Evolutionary conservation across 2,797 vertebrate genomes (phyloP), one percentile per base, ranked within the genome.

Genomic region (Salarias fasciatus): DNA sequence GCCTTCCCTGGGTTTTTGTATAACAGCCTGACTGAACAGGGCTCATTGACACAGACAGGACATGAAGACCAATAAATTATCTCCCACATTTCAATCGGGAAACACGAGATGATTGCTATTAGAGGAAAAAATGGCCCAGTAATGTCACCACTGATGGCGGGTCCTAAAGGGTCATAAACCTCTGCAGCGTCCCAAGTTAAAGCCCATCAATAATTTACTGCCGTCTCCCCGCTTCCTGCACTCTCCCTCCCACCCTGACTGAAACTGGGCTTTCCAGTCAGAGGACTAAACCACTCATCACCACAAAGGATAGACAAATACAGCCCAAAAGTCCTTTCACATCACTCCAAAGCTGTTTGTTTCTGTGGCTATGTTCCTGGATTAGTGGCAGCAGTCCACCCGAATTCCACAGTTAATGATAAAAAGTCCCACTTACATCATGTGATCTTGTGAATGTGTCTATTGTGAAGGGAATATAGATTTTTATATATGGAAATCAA

Each of bases 121-220:
- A 42, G 44, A 5, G 35, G 47, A 66, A 62, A 61, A 80, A 57
- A 58, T 77, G 63, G 59, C 67, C 38, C 57, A 31, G 53, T 64
- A 77, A 82, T 77, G 62, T 82, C 69, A 73, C 63, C 42, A 10
- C 58, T 80, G 75, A 85, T 70, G 62, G 69, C 46, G 40, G 79
- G 81, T 72, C 77, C 72, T 61, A 76, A 82, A 72, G 55, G 63
- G 76, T 78, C 64, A 57, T 77, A 83, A 83, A 86, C 76, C 72
- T 77, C 55, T 12, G 50, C 54, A 60, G 70, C 18, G 29, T 72
- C 64, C 60, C 12, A 42, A 75, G 79, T 80, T 82, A 69, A 83
- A 75, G 53, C 77, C 58, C 72, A 81, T 84, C 61, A 82, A 82
- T 87, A 73, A 88, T 84, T 85, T 59, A 86, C 72, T 61, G 76